Evolutionary conservation across 2,888 invertebrate species (phyloP).

Genomic region (Fabriciana adippe): DNA sequence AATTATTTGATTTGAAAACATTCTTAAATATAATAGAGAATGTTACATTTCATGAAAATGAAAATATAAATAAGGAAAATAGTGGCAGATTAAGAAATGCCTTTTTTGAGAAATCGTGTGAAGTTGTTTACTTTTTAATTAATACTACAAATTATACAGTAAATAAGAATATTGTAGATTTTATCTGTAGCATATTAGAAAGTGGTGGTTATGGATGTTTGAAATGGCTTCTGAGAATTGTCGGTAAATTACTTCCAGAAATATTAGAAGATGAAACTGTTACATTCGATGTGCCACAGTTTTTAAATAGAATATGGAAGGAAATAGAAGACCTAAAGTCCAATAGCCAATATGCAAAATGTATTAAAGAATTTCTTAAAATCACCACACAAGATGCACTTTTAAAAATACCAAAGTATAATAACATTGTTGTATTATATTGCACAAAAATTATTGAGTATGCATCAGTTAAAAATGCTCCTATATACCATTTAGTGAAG

Average conservation of each 20-base stretch:
- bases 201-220: conserved; percentile 76
- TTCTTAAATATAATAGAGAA: conserved; percentile 48
- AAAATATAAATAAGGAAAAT: conserved; percentile 49
- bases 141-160: conserved; percentile 39
- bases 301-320: conserved; percentile 65
- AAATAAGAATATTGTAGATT: conserved; percentile 51
- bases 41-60: conserved; percentile 45
- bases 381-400: conserved; percentile 60
- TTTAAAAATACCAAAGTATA: conserved; percentile 52
- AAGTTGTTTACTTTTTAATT: conserved; percentile 53
- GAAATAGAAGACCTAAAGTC: conserved; percentile 76
- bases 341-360: conserved; percentile 65
- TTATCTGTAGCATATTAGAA: conserved; percentile 62
- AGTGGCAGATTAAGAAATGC: conserved; percentile 61
- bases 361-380: conserved; percentile 67
- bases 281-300: conserved; percentile 54
- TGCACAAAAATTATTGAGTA: conserved; percentile 66
- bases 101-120: conserved; percentile 65
- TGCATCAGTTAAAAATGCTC: conserved; percentile 60
- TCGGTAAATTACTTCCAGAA: conserved; percentile 54
- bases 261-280: conserved; percentile 44
- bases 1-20: conserved; percentile 52
- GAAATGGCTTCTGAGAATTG: conserved; percentile 65
- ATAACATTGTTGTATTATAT: conserved; percentile 59
- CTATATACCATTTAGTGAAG: conserved; percentile 60